Conservation (phyloP, 2,113 vertebrate genomes). For the Acrocephalus kingi region DNA sequence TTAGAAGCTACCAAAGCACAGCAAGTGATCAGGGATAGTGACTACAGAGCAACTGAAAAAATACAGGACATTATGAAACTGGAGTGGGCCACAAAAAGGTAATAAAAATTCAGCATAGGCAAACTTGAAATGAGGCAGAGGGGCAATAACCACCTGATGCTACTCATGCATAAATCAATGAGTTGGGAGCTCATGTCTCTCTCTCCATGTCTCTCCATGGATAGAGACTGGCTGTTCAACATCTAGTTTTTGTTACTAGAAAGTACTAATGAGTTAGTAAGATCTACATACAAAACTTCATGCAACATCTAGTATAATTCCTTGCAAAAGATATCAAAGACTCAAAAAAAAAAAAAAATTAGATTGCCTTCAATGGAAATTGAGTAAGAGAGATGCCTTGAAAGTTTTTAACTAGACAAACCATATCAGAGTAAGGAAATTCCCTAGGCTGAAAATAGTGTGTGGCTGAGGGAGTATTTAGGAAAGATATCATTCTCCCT, state of each 20-base stretch:
- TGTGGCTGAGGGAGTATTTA: background rate
- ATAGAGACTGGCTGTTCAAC: background rate
- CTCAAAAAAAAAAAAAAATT: background rate
- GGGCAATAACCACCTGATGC: background rate
- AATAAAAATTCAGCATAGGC: background rate
- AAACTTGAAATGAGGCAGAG: background rate
- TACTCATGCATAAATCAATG: background rate
- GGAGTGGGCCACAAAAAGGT: background rate
- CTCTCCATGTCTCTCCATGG: background rate
- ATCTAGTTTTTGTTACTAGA: background rate
- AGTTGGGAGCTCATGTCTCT: background rate
- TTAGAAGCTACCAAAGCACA: background rate
- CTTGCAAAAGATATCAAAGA: background rate
- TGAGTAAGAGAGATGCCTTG: background rate
- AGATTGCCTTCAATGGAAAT: background rate
- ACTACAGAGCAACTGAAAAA: background rate
- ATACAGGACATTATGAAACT: background rate
- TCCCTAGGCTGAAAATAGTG: background rate
- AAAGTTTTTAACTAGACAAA: background rate
- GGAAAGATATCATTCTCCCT: background rate
- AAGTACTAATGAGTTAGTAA: background rate
- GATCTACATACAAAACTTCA: background rate
- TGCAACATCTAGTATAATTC: background rate
- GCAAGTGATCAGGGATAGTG: background rate
- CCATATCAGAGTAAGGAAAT: background rate